Evolutionary conservation across 2,797 vertebrate species (phyloP), one percentile per base, ranked within the genome.

Genomic region (Botia kubotai): DNA sequence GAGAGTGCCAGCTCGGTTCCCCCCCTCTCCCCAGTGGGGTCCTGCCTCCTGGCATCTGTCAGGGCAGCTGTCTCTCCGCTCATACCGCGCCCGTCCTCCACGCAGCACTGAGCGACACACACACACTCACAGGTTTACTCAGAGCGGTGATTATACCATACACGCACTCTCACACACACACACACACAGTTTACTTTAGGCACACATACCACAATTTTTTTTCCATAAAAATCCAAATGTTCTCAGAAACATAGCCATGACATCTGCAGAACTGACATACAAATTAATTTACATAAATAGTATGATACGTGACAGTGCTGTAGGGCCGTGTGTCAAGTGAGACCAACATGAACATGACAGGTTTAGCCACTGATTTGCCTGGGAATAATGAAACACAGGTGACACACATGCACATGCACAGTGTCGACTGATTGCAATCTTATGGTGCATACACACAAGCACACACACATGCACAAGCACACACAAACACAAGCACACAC

Each of bases 41-140:
- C 92, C 93, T 94, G 94, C 93, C 94, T 95, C 94, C 93, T 93
- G 91, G 93, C 93, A 94, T 94, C 94, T 94, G 93, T 94, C 93
- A 93, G 93, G 93, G 92, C 94, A 94, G 93, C 93, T 94, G 93
- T 93, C 86, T 88, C 86, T 87, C 83, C 92, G 91, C 93, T 90
- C 92, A 92, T 87, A 87, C 91, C 87, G 89, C 88, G 91, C 92
- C 91, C 91, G 92, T 92, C 93, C 91, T 93, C 87, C 88, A 87
- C 90, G 86, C 91, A 90, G 89, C 87, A 91, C 87, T 74, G 85
- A 80, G 73, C 89, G 86, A 83, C 50, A 66, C 69, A 65, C n/a
- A 79, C 83, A 55, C 70, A 74, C 53, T 43, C 58, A 73, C 71
- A 71, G 74, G 66, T 58, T 70, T 66, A 43, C 53, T 29, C 46